phyloP scores from a whole-genome alignment of 2,888 invertebrate species.

The Agriopis aurantiaria region DNA sequence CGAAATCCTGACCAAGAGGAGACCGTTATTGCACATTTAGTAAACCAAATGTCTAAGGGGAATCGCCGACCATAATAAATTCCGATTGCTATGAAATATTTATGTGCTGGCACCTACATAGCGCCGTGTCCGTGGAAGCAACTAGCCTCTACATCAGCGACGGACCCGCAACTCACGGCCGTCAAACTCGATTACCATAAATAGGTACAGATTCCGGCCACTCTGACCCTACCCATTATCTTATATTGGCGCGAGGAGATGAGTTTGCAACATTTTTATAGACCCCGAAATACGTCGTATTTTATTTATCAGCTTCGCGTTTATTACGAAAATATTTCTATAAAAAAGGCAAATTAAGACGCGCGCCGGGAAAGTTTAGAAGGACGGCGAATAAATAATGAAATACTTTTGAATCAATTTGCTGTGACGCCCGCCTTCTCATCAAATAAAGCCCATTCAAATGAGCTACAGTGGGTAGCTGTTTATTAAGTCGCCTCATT shows the following conservation, averaged over 20 bases:
- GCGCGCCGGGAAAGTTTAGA: slow-evolving; percentile 41
- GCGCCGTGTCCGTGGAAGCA: slow-evolving; percentile 26
- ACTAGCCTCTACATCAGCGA: slow-evolving; percentile 47
- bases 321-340: slow-evolving; percentile 47
- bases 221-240: slow-evolving; percentile 67
- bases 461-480: slow-evolving; percentile 27
- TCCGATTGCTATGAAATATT: slow-evolving; percentile 50
- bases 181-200: slow-evolving; percentile 69
- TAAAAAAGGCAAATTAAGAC: slow-evolving; percentile 47
- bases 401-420: slow-evolving; percentile 47
- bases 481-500: slow-evolving; percentile 36
- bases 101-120: slow-evolving; percentile 43
- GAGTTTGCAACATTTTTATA: slow-evolving; percentile 68
- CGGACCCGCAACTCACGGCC: slow-evolving; percentile 53
- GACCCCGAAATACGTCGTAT: slow-evolving; percentile 49
- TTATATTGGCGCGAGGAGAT: slow-evolving; percentile 63
- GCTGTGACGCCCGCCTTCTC: slow-evolving; percentile 40
- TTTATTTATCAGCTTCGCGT: slow-evolving; percentile 56
- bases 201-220: slow-evolving; percentile 67
- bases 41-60: slow-evolving; percentile 42
- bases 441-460: slow-evolving; percentile 40
- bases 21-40: slow-evolving; percentile 43
- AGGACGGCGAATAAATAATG: slow-evolving; percentile 44
- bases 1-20: slow-evolving; percentile 30
- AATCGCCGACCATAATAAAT: slow-evolving; percentile 46